Evolutionary conservation across 2,888 invertebrate species (phyloP).

Genomic region (Cyaniris semiargus): DNA sequence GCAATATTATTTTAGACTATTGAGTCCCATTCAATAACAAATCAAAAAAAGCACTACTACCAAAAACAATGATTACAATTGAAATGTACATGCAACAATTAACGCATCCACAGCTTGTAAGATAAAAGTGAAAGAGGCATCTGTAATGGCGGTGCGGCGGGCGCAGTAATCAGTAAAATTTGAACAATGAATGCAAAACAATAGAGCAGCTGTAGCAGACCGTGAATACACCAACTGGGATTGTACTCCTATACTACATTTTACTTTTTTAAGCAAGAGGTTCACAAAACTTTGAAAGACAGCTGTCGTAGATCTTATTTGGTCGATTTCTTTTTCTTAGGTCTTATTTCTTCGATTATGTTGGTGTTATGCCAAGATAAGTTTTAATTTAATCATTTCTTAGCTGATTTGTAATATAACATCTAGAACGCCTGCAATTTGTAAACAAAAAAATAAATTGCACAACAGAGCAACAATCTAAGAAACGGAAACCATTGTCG

Average conservation of each 20-base stretch:
- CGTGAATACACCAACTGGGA: constrained; percentile 44
- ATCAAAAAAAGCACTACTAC: neutral
- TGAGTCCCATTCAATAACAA: neutral
- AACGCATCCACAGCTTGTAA: constrained; percentile 15
- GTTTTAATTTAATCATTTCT: neutral
- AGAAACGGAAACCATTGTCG: constrained; percentile 33
- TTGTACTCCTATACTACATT: constrained; percentile 40
- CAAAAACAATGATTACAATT: constrained; percentile 22
- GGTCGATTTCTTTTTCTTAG: too few relatives aligned
- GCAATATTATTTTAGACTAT: neutral
- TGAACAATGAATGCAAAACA: constrained; percentile 51
- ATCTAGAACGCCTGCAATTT: neutral
- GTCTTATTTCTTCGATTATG: too few relatives aligned
- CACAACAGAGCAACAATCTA: neutral
- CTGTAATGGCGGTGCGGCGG: constrained; percentile 32
- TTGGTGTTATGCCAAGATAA: neutral
- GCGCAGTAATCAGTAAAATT: constrained; percentile 45
- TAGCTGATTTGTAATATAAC: neutral
- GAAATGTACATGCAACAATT: constrained; percentile 25
- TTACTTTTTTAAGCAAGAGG: neutral
- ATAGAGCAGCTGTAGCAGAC: constrained; percentile 52
- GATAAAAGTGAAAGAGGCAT: constrained; percentile 28
- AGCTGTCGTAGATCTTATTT: neutral
- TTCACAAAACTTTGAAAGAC: constrained; percentile 11
- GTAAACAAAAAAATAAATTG: neutral